Evolutionary conservation across 2,888 invertebrate genomes (phyloP).

Genomic region (Aleiodes leptofemur): DNA sequence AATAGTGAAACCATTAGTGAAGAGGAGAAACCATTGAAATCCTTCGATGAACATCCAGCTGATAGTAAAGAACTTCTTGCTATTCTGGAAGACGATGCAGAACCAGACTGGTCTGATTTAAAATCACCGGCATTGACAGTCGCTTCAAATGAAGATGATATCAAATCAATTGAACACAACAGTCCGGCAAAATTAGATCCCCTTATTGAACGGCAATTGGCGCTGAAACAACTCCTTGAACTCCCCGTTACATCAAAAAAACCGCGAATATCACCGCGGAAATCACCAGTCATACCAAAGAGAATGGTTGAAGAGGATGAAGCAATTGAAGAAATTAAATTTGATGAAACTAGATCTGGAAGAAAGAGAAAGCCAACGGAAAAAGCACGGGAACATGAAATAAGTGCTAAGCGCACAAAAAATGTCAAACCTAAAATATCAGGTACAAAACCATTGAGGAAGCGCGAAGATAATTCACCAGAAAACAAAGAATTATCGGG

Average conservation of each 20-base stretch:
- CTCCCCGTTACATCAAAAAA: constrained; percentile 70
- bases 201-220: constrained; percentile 77
- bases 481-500: constrained; percentile 49
- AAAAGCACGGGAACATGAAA: constrained; percentile 70
- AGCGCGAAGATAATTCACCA: background rate
- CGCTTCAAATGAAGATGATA: background rate
- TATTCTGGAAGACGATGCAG: constrained; percentile 78
- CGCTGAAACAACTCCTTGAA: constrained; percentile 78
- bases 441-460: constrained; percentile 46
- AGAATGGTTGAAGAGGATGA: constrained; percentile 44
- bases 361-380: constrained; percentile 72
- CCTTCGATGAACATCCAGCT: constrained; percentile 55
- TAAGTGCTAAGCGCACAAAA: constrained; percentile 69
- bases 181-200: constrained; percentile 70
- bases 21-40: constrained; percentile 58
- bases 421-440: constrained; percentile 59
- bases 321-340: constrained; percentile 44
- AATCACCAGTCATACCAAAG: constrained; percentile 43
- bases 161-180: constrained; percentile 34
- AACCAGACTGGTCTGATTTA: constrained; percentile 73
- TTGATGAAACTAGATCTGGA: constrained; percentile 70
- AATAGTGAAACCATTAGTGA: constrained; percentile 75
- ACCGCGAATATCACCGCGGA: constrained; percentile 31
- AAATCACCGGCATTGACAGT: constrained; percentile 61
- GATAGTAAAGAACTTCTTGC: constrained; percentile 78